Base-by-base conservation (phyloP, 2,797 vertebrate genomes). In the Epinephelus awoara region DNA sequence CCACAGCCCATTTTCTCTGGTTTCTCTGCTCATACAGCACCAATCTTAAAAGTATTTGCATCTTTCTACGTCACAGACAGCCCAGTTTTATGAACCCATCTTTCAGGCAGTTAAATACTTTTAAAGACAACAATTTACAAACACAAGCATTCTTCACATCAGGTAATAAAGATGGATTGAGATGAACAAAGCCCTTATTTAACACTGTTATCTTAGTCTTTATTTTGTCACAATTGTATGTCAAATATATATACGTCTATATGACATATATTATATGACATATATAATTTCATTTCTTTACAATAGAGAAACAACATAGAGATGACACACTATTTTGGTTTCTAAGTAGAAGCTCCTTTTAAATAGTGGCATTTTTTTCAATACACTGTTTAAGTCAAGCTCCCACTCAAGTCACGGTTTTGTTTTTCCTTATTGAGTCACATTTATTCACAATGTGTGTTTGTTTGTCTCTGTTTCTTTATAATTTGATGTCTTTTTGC, bases 281-380 rank as follows among this genome's bases (percentile, higher is more conserved):
- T 95, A 95, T 95, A 95, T 95, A 93, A 92, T 94, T 95, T 94
- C 90, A 95, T 95, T 94, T 96, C 93, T 94, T 95, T 95, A 96
- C 95, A 96, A 95, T 96, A 95, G 94, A 96, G 95, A 96, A 96
- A 96, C 96, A 96, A 96, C 95, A 96, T 95, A 94, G 94, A 96
- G 93, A 96, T 96, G 94, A 96, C 94, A 96, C 95, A 96, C 95
- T 96, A 96, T 96, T 94, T 96, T 96, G 95, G 95, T 96, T 96
- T 95, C 95, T 96, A 96, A 94, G 94, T 96, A 95, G 94, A 96
- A 96, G 95, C 94, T 95, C 93, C 92, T 91, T 95, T 95, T 96
- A 96, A 96, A 96, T 95, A 96, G 95, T 95, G 93, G 92, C 93
- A 94, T 94, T 91, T 89, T 91, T 91, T 92, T 90, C 86, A 90